A percentile compares a stretch with the other conserved stretches of the same genome.
Evolutionary conservation across 1,140 invertebrate genomes (phyloP).

Genomic region (Calosoma granatense): DNA sequence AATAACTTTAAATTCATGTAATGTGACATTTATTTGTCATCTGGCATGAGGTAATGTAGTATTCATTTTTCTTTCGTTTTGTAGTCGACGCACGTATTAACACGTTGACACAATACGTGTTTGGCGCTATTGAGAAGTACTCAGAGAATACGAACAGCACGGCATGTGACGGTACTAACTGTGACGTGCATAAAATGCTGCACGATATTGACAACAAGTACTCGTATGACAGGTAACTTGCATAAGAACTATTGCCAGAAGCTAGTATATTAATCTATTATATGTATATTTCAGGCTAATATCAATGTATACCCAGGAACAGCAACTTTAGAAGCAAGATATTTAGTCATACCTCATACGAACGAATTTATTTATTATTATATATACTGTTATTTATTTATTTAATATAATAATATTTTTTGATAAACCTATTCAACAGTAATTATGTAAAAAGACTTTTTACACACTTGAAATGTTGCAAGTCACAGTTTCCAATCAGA

Average conservation of each 20-base stretch:
- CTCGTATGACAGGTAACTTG: conserved; percentile 5
- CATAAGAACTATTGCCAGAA: too few species aligned
- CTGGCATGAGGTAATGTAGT: too few species aligned
- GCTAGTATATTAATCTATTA: not conserved
- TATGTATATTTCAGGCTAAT: not conserved
- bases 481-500: too few species aligned
- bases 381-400: not conserved
- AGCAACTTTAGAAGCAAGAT: not conserved
- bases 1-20: too few species aligned
- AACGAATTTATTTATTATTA: not conserved
- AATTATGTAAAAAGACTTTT: too few species aligned
- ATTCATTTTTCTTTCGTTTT: too few species aligned
- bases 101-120: not conserved
- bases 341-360: not conserved
- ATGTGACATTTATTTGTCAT: too few species aligned
- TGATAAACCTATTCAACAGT: too few species aligned
- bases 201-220: not conserved
- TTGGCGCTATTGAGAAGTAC: not conserved
- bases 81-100: not conserved
- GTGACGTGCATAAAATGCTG: not conserved
- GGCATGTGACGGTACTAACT: not conserved
- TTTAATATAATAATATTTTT: too few species aligned
- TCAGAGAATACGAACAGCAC: not conserved
- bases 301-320: not conserved
- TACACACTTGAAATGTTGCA: too few species aligned